phyloP scores from a whole-genome alignment of 1,140 invertebrate species.

The Tenebrio molitor region DNA sequence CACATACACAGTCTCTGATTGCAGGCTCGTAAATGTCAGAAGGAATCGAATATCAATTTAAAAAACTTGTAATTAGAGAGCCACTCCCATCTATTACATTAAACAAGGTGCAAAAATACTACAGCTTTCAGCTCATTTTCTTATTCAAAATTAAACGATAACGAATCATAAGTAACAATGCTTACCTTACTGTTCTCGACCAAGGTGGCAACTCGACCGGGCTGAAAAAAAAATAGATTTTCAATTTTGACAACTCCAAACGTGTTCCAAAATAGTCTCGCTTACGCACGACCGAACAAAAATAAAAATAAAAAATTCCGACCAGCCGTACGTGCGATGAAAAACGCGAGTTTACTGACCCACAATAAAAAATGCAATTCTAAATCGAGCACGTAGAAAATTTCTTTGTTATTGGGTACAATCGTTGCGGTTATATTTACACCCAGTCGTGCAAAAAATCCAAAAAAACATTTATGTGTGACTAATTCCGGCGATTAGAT shows the following conservation, averaged over 20 bases:
- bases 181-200: slow-evolving; percentile 81
- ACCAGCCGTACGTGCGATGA: slow-evolving; percentile 13
- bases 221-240: slow-evolving; percentile 72
- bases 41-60: slow-evolving; percentile 15
- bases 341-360: slow-evolving; percentile 42
- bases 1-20: slow-evolving; percentile 9
- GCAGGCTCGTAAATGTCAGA: slow-evolving; percentile 23
- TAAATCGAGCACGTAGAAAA: slow-evolving; percentile 23
- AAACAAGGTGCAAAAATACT: too few species aligned
- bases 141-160: not conserved
- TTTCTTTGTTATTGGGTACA: not conserved
- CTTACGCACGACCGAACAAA: slow-evolving; percentile 16
- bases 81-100: not conserved
- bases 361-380: slow-evolving; percentile 18
- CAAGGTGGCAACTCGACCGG: slow-evolving; percentile 83
- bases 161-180: slow-evolving; percentile 48
- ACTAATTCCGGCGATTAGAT: too few species aligned
- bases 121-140: too few species aligned
- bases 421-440: too few species aligned
- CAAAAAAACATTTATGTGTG: too few species aligned
- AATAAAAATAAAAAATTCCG: slow-evolving; percentile 25
- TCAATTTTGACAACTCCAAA: too few species aligned
- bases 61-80: slow-evolving; percentile 6
- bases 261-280: too few species aligned
- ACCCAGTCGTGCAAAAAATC: too few species aligned